Evolutionary conservation across 2,797 vertebrate genomes (phyloP), one percentile per base, ranked within the genome.

Genomic region (Myripristis jacobus): DNA sequence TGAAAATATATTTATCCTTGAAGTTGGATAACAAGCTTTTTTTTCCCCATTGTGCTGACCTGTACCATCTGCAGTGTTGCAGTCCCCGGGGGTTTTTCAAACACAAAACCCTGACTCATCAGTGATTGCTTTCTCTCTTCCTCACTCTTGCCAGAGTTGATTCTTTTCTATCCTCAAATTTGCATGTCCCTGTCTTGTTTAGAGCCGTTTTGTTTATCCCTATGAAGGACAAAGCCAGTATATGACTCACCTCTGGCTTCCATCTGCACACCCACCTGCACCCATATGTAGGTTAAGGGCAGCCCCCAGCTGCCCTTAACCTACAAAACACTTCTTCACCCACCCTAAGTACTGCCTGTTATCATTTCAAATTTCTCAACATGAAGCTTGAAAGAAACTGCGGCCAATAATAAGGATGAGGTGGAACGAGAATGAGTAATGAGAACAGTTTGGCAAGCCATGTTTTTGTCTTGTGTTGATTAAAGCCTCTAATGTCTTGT

Each of bases 171-270:
- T 41, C 63, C 53, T 83, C 31, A 56, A 34, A 72, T 82, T 55
- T 81, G 70, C 75, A 77, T 72, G 79, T 77, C 66, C 75, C 64
- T 56, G 66, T 85, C 60, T 90, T 82, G 83, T 89, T 85, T 79
- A 75, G 79, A 60, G 73, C 63, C 76, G 85, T 85, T 92, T 85
- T 87, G 88, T 87, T 90, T 89, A 91, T 90, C 89, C 93, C 91
- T 55, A 77, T 71, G 90, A 88, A 73, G 84, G 87, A 88, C 71
- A 88, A 89, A 80, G 83, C 82, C 86, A 86, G 80, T 73, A 58
- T 80, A 82, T 93, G 87, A 92, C 80, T 92, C 90, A 90, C 59
- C 86, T 88, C 79, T 84, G 81, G 85, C 85, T 81, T 82, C 77
- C 67, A 80, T 87, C 70, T 87, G 81, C 78, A 70, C 66, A 53